phyloP scores from a whole-genome alignment of 2,113 vertebrate species.

The cat (Felis catus) region DNA sequence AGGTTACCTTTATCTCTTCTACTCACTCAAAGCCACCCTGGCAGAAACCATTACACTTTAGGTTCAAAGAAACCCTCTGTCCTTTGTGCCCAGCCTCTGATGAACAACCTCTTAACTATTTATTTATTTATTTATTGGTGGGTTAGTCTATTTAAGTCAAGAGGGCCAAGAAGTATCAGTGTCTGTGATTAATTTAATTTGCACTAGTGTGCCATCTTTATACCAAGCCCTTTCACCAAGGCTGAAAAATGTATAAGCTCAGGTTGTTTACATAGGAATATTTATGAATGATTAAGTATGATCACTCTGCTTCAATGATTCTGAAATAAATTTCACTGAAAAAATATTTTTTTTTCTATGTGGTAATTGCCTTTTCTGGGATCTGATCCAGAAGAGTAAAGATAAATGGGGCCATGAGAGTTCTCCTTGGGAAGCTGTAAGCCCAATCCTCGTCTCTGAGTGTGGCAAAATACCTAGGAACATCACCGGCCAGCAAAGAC shows the following conservation, averaged over 20 bases:
- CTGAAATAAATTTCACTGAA: slow-evolving; percentile 69
- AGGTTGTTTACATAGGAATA: not conserved
- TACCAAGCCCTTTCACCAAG: not conserved
- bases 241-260: not conserved
- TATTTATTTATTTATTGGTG: slow-evolving; percentile 72
- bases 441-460: not conserved
- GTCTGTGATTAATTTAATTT: not conserved
- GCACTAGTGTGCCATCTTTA: not conserved
- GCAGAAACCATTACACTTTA: not conserved
- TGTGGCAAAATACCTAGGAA: not conserved
- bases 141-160: slow-evolving; percentile 48
- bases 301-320: not conserved
- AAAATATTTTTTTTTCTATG: not conserved
- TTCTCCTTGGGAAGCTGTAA: not conserved
- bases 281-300: not conserved
- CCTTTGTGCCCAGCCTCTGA: not conserved
- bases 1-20: not conserved
- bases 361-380: slow-evolving; percentile 25
- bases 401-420: not conserved
- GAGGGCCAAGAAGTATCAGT: not conserved
- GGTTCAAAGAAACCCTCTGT: not conserved
- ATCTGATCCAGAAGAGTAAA: not conserved
- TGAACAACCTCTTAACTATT: not conserved
- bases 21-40: not conserved
- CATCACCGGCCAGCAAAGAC: not conserved